Evolutionary conservation across 2,797 vertebrate genomes (phyloP).

Genomic region (Oreonectes daqikongensis): DNA sequence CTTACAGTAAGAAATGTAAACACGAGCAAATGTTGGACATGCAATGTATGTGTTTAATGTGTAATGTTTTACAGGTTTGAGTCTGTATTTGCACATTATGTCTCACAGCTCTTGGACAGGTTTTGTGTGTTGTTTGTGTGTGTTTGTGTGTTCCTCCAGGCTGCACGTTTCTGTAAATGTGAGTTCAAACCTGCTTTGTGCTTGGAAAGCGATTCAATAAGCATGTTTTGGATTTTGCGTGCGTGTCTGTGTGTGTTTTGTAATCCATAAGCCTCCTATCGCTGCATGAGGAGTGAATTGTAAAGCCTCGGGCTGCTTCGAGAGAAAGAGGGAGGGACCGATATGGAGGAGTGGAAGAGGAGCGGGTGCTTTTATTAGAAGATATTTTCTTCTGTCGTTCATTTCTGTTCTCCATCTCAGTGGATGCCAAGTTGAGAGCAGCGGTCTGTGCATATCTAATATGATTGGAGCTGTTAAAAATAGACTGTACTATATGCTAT

Average conservation of each 20-base stretch:
- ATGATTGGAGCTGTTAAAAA: conserved; percentile 48
- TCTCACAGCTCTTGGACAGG: neutral
- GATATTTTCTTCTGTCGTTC: conserved; percentile 65
- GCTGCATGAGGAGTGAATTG: conserved; percentile 9
- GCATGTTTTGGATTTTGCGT: conserved; percentile 30
- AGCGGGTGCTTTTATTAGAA: conserved; percentile 74
- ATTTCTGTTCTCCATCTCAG: conserved; percentile 72
- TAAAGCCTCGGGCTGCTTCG: conserved; percentile 25
- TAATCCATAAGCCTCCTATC: conserved; percentile 37
- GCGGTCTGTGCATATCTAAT: conserved; percentile 60
- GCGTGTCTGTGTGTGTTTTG: conserved; percentile 24
- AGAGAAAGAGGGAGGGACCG: conserved; percentile 15
- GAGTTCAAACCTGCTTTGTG: conserved; percentile 22
- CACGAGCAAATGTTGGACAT: neutral
- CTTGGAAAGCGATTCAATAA: conserved; percentile 29
- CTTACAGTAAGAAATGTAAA: neutral
- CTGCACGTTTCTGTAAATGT: conserved; percentile 29
- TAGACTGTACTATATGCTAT: conserved; percentile 32
- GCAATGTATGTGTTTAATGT: neutral
- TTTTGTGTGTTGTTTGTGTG: neutral
- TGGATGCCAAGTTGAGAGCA: conserved; percentile 74
- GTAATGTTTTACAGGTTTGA: neutral
- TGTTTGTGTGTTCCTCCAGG: conserved; percentile 13
- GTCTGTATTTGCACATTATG: neutral
- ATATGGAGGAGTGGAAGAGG: conserved; percentile 71